A percentile compares a stretch with the other conserved stretches of the same genome.
These are phyloP conservation scores for Caloenas nicobarica DNA, from an alignment of 2,113 vertebrate species.

Conservation along the genomic window DNA sequence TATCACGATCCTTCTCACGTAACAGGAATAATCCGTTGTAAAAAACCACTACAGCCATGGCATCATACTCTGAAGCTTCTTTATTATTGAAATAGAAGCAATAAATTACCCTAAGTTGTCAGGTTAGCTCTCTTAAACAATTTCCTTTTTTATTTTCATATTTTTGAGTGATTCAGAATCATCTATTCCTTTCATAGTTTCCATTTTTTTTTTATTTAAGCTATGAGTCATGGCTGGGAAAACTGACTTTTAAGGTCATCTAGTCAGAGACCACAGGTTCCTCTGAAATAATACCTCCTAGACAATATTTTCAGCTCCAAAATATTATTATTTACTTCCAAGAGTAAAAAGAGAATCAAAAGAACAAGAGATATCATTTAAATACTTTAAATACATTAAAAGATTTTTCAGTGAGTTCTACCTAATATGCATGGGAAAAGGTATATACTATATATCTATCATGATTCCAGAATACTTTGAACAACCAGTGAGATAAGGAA, in stretches of 20 bases:
- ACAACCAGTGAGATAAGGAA: not conserved
- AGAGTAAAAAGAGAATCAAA: not conserved
- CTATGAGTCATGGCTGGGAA: not conserved
- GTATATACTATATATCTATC: not conserved
- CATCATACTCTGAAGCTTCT: not conserved
- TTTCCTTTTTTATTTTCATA: not conserved
- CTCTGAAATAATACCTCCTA: not conserved
- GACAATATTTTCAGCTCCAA: not conserved
- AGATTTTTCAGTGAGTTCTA: not conserved
- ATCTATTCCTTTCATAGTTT: not conserved
- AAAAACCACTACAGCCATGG: not conserved
- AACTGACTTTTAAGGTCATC: not conserved
- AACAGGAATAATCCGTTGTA: not conserved
- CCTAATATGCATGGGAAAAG: not conserved
- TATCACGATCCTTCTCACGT: not conserved
- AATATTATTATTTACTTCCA: not conserved
- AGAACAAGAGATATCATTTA: fast-evolving
- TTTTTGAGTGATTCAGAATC: not conserved
- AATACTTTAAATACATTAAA: not conserved
- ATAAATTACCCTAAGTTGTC: not conserved
- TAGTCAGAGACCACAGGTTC: not conserved
- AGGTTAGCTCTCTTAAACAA: not conserved
- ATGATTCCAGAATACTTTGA: not conserved
- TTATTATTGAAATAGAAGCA: not conserved
- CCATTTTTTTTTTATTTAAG: not conserved